Evolutionary conservation across 2,113 vertebrate species (phyloP).

Genomic region (Heterotilapia buettikoferi): DNA sequence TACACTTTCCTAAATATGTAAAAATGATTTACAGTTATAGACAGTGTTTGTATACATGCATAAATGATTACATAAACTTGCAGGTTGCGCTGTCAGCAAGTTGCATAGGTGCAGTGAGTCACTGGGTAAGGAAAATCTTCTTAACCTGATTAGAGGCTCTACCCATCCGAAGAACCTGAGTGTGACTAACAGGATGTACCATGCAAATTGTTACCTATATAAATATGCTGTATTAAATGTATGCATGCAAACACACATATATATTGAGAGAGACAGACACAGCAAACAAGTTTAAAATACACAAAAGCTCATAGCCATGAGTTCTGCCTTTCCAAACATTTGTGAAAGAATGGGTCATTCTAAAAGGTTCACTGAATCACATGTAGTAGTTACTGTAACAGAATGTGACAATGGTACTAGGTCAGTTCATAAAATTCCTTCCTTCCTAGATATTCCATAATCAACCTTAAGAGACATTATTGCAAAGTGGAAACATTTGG

Average conservation of each 20-base stretch:
- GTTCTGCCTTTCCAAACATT: neutral
- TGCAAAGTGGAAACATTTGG: neutral
- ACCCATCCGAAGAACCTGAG: neutral
- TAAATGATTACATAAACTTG: neutral
- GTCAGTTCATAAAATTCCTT: neutral
- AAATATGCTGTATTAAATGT: neutral
- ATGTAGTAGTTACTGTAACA: neutral
- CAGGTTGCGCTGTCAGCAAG: neutral
- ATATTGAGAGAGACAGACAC: neutral
- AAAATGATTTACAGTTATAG: neutral
- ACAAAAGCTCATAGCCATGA: neutral
- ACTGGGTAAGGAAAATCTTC: neutral
- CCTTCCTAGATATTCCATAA: neutral
- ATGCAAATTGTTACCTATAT: neutral
- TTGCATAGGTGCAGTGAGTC: slow-evolving; percentile 17
- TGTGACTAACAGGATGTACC: slow-evolving; percentile 18
- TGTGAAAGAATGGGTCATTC: neutral
- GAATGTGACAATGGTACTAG: neutral
- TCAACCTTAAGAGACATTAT: neutral
- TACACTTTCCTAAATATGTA: neutral
- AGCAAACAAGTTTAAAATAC: neutral
- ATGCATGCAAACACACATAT: neutral
- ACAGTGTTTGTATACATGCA: neutral
- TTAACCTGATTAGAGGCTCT: slow-evolving; percentile 34
- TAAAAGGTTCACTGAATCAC: neutral